Evolutionary conservation across 1,140 invertebrate genomes (phyloP), one percentile per base, ranked within the genome.

Genomic region (Antheraea pernyi): DNA sequence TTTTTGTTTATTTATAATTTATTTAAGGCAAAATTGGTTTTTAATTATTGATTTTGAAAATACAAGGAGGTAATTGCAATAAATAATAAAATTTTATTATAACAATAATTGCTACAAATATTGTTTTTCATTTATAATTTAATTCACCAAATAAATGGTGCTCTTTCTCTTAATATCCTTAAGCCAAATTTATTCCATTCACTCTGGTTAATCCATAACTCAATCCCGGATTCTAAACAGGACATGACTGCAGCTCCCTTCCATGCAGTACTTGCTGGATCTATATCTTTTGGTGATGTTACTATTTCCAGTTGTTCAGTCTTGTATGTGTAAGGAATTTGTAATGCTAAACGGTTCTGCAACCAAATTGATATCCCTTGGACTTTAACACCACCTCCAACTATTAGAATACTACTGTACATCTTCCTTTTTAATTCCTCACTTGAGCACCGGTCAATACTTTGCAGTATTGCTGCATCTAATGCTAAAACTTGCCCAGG

Each of bases 231-330:
- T 89, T 99, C 98, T 59, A 98, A 87, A 91, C 97, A 98, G 3
- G 97, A 97, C 94, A 99, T 95, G 16, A 99, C 96, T 4, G 97
- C 96, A 4, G 98, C 98, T 10, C 98, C 98, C 91, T 99, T 99
- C 98, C 98, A 99, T 0, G 96, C 94, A 0, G 97, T 97, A 90
- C 97, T 96, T 19, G 96, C 94, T 1, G 97, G 96, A 91, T 99
- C 98, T 93, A 98, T 96, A 79, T 99, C 98, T 90, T 99, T 97
- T 0, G 96, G 96, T 69, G 95, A 94, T 0, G 95, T 97, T 67
- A 97, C 96, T 59, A 97, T 96, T 88, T 97, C 97, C 72, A 97
- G 89, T 91, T 96, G 96, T 81, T 97, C 96, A 76, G 95, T 94
- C 88, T 96, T 94, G 76, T 95, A 96, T 74, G 95, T 90, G 72